Percentiles rank a stretch among this genome's conserved stretches.
These are phyloP conservation scores for Drosophila testacea DNA, from an alignment of 2,888 invertebrate species.

Conservation along the genomic window DNA sequence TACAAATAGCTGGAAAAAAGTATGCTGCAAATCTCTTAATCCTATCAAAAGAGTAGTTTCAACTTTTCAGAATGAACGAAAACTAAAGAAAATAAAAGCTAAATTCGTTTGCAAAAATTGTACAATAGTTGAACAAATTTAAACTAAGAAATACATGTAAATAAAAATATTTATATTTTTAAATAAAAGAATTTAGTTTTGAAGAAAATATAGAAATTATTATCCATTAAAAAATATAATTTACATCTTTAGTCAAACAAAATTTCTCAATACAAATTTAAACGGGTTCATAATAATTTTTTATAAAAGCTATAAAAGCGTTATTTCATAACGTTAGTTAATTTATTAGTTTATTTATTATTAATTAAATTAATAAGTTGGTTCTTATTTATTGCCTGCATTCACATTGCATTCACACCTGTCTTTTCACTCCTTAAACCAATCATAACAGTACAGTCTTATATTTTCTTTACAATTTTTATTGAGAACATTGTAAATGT, in stretches of 20 bases:
- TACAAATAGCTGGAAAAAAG: constrained; percentile 8
- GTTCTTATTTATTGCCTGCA: background rate
- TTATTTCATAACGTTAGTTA: no score
- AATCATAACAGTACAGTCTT: constrained; percentile 23
- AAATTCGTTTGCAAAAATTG: constrained; percentile 1
- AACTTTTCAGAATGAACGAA: background rate
- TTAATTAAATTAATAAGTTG: no score
- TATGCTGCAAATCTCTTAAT: background rate
- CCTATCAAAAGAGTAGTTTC: background rate
- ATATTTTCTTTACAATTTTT: constrained; percentile 36
- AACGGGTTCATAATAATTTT: no score
- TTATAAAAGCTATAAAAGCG: no score
- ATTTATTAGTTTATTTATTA: no score
- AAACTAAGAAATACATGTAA: background rate
- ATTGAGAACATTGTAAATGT: constrained; percentile 21
- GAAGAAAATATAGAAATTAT: no score
- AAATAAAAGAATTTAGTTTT: no score
- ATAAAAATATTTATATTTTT: background rate
- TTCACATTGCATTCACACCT: constrained; percentile 1
- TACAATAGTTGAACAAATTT: background rate
- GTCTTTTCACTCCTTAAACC: constrained; percentile 6
- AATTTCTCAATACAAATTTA: no score
- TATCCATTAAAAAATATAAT: no score
- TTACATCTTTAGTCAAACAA: no score
- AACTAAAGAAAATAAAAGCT: background rate